A percentile compares a stretch with the other conserved stretches of the same genome.
Conservation (phyloP, 2,888 invertebrate species). For the Diarsia mendica region DNA sequence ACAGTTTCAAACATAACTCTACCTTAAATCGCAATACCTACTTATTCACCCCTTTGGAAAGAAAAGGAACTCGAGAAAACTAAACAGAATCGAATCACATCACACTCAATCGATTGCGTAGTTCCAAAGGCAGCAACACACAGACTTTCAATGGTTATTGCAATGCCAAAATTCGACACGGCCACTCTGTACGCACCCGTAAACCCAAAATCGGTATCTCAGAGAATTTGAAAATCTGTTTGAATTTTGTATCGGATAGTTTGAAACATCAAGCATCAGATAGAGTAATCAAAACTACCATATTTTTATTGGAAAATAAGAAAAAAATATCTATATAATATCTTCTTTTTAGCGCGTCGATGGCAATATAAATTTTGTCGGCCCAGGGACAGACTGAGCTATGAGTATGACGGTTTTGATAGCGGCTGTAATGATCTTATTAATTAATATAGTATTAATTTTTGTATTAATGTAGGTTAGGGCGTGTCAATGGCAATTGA, state of each 20-base stretch:
- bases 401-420: no score
- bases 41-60: neutral
- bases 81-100: conserved; percentile 12
- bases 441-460: no score
- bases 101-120: conserved; percentile 29
- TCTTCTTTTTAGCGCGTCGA: no score
- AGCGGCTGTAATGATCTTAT: no score
- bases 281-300: neutral
- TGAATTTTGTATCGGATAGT: neutral
- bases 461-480: no score
- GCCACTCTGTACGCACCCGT: neutral
- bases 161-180: conserved; percentile 23
- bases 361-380: no score
- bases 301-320: neutral
- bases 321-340: no score
- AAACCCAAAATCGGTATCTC: neutral
- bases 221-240: neutral
- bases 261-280: neutral
- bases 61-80: conserved; percentile 37
- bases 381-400: no score
- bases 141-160: conserved; percentile 35
- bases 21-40: conserved; percentile 13
- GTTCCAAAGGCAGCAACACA: conserved; percentile 3
- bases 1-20: neutral
- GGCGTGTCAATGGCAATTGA: neutral